A percentile compares a stretch with the other conserved stretches of the same genome.
phyloP scores from a whole-genome alignment of 2,888 invertebrate species.

The Myopa testacea region DNA sequence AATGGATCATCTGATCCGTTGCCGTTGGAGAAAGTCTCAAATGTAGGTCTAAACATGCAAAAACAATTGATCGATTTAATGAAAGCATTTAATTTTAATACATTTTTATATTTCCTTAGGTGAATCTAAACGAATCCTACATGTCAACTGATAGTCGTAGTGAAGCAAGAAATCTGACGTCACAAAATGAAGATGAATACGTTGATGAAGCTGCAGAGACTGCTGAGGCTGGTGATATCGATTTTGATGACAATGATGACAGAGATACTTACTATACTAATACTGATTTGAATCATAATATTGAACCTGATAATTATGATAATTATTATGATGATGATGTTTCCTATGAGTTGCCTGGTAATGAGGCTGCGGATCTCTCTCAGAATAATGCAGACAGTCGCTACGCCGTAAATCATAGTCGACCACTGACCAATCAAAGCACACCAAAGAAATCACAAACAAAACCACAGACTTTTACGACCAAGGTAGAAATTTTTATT shows the following conservation, averaged over 20 bases:
- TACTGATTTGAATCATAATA: no score
- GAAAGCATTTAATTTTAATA: constrained; percentile 2
- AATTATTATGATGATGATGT: constrained; percentile 44
- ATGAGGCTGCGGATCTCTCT: constrained; percentile 44
- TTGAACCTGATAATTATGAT: background rate
- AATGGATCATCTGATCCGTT: constrained; percentile 45
- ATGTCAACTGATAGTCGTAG: constrained; percentile 38
- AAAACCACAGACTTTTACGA: constrained; percentile 55
- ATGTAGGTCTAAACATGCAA: constrained; percentile 51
- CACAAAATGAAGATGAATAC: background rate
- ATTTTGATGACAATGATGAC: constrained; percentile 29
- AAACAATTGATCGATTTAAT: background rate
- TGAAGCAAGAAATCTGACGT: background rate
- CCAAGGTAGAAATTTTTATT: constrained; percentile 67
- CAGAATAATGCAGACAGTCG: constrained; percentile 40
- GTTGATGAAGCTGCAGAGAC: background rate
- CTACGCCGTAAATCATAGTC: constrained; percentile 58
- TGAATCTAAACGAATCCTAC: constrained; percentile 45
- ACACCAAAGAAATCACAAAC: constrained; percentile 58
- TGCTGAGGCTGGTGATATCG: constrained; percentile 24
- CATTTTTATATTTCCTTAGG: constrained; percentile 35
- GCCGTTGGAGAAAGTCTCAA: constrained; percentile 55
- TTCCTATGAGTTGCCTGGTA: constrained; percentile 61
- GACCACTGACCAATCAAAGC: constrained; percentile 61
- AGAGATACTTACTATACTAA: background rate